phyloP scores from a whole-genome alignment of 64 coral and sea anemone genomes.

The Catalaphyllia jardinei region DNA sequence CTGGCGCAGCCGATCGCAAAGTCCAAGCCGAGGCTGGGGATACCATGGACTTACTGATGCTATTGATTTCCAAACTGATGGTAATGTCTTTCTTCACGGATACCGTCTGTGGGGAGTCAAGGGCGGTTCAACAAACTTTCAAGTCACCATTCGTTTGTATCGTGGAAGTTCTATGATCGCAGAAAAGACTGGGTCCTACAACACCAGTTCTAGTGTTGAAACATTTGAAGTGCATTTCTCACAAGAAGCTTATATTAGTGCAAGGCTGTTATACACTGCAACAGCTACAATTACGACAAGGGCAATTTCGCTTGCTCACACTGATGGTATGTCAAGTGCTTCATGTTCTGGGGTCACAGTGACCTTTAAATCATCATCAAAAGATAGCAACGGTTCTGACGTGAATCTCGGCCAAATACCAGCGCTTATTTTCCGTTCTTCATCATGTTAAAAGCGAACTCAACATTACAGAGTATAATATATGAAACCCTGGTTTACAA shows the following conservation, averaged over 20 bases:
- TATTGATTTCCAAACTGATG: conserved; percentile 32
- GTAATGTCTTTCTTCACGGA: conserved; percentile 22
- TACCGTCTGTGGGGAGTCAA: conserved; percentile 16
- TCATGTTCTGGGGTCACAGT: conserved; percentile 36
- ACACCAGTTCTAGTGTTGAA: neutral
- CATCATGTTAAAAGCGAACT: neutral
- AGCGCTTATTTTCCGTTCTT: conserved; percentile 18
- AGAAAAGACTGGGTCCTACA: conserved; percentile 1
- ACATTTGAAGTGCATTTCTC: conserved; percentile 2
- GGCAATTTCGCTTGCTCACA: too few species aligned
- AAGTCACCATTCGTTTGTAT: conserved; percentile 30
- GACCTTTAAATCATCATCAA: neutral
- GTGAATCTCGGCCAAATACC: conserved; percentile 13
- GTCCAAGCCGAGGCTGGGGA: neutral
- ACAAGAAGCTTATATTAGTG: neutral
- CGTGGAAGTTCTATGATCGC: conserved; percentile 15
- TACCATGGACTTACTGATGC: neutral
- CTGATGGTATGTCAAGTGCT: neutral
- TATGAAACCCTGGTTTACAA: too few species aligned
- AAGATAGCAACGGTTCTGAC: neutral
- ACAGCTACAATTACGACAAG: neutral
- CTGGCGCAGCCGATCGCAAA: conserved; percentile 11
- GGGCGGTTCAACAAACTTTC: neutral
- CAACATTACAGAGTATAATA: too few species aligned
- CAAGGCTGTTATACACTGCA: neutral